Conservation (phyloP, 2,888 invertebrate genomes). For the Apamea epomidion region DNA sequence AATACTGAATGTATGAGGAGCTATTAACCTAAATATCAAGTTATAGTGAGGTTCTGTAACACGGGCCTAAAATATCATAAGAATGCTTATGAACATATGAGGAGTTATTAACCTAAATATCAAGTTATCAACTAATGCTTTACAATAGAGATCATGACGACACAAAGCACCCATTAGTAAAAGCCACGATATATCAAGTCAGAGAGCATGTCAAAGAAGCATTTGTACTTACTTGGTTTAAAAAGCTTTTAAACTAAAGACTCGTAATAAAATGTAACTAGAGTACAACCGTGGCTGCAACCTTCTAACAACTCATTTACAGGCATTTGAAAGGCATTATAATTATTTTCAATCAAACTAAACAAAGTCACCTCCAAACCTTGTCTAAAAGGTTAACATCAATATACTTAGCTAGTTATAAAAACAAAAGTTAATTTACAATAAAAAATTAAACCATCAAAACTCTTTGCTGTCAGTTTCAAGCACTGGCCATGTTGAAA, state of each 20-base stretch:
- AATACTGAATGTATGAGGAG: background rate
- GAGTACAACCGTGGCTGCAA: background rate
- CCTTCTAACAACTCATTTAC: background rate
- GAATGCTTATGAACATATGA: background rate
- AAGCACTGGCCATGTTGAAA: conserved; percentile 29
- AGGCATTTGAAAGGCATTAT: background rate
- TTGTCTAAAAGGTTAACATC: background rate
- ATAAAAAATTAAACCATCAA: conserved; percentile 9
- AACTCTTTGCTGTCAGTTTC: conserved; percentile 23
- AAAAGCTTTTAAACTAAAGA: conserved; percentile 18
- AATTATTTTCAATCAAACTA: background rate
- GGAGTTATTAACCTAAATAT: background rate
- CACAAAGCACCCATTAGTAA: conserved; percentile 5
- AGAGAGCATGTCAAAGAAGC: background rate
- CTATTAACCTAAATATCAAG: background rate
- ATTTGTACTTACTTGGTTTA: conserved; percentile 4
- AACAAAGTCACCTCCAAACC: conserved; percentile 8
- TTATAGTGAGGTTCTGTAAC: background rate
- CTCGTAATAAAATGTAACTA: background rate
- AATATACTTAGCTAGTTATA: background rate
- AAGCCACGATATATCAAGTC: conserved; percentile 1
- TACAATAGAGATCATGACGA: conserved; percentile 1
- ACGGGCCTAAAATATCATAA: background rate
- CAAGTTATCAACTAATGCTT: background rate
- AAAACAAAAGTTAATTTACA: conserved; percentile 4